Conservation (phyloP, 2,888 invertebrate species). For the Andrena haemorrhoa region DNA sequence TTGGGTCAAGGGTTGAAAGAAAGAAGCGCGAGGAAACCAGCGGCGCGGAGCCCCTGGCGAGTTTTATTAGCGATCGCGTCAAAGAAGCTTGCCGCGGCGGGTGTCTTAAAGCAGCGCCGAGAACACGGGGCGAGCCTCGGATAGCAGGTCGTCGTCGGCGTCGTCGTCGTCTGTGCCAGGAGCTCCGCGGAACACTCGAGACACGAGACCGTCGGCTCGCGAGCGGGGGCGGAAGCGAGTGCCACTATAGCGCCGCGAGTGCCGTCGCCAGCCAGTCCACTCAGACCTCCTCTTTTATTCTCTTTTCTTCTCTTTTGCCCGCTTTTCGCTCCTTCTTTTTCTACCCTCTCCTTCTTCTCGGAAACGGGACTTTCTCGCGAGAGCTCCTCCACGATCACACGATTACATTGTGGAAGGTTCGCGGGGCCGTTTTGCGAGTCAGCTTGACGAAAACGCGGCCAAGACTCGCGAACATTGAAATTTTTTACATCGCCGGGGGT, state of each 20-base stretch:
- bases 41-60: constrained; percentile 4
- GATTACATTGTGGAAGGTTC: constrained; percentile 64
- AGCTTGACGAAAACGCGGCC: background rate
- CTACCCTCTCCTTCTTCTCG: constrained; percentile 7
- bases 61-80: constrained; percentile 56
- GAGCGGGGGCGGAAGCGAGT: constrained; percentile 65
- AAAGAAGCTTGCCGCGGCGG: constrained; percentile 30
- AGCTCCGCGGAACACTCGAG: constrained; percentile 65
- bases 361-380: constrained; percentile 42
- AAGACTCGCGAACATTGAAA: background rate
- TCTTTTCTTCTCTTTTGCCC: constrained; percentile 29
- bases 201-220: constrained; percentile 59
- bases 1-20: background rate
- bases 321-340: constrained; percentile 16
- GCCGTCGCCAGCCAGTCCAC: constrained; percentile 69
- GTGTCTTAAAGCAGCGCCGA: constrained; percentile 51
- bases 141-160: constrained; percentile 27
- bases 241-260: constrained; percentile 65
- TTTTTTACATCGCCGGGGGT: background rate
- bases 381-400: constrained; percentile 54
- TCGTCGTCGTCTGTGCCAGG: constrained; percentile 41
- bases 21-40: background rate
- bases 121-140: constrained; percentile 23
- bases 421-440: constrained; percentile 43
- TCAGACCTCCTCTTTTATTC: constrained; percentile 66